phyloP scores from a whole-genome alignment of 2,113 vertebrate genomes.

The Dissostichus mawsoni region DNA sequence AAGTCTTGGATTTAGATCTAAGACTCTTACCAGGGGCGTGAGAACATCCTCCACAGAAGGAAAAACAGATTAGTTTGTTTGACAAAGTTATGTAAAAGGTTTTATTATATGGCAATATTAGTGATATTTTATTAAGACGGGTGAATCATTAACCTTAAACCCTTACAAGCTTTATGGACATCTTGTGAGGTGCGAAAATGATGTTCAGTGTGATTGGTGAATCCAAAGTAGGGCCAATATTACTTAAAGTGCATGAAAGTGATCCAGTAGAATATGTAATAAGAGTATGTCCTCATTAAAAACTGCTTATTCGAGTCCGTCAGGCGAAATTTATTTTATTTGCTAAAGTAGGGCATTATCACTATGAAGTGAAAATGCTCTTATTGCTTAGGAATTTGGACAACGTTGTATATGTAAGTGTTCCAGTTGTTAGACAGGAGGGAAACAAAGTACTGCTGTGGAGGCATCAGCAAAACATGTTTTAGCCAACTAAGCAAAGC shows the following conservation, averaged over 20 bases:
- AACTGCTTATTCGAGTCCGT: background rate
- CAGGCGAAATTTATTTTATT: background rate
- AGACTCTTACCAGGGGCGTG: too few species aligned
- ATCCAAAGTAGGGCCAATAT: background rate
- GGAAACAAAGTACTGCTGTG: too few species aligned
- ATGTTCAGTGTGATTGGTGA: background rate
- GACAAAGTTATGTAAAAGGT: background rate
- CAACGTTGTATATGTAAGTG: background rate
- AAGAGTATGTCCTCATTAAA: background rate
- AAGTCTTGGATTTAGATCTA: too few species aligned
- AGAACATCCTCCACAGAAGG: too few species aligned
- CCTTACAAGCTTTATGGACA: background rate
- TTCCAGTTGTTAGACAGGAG: too few species aligned
- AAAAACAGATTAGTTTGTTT: too few species aligned
- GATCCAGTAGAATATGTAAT: background rate
- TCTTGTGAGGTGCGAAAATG: conserved; percentile 5
- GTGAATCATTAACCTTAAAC: background rate
- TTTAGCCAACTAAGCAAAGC: too few species aligned
- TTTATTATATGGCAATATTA: background rate
- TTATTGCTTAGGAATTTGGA: background rate
- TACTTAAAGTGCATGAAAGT: background rate
- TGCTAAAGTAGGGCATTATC: background rate
- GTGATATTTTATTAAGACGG: background rate
- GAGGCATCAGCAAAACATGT: too few species aligned
- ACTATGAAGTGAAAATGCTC: background rate